phyloP scores from a whole-genome alignment of 2,888 invertebrate genomes.

The Polymixis flavicincta region DNA sequence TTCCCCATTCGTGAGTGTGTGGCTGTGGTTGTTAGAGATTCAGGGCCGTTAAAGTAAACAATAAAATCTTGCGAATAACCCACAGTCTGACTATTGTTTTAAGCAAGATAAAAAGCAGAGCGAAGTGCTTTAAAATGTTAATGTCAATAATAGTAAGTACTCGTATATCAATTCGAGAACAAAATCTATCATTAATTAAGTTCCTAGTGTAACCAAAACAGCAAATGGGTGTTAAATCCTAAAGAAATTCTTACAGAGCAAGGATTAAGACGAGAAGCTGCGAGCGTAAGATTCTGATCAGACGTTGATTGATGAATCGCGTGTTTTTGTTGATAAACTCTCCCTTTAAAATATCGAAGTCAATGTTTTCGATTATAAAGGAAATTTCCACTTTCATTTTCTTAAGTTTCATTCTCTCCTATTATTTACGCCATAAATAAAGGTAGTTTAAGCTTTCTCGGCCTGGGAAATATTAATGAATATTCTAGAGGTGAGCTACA shows the following conservation, averaged over 20 bases:
- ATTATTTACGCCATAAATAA: neutral
- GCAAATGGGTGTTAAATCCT: slow-evolving; percentile 39
- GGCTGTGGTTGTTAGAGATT: neutral
- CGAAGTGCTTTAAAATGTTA: neutral
- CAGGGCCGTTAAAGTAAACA: neutral
- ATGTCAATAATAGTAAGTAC: neutral
- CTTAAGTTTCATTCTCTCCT: neutral
- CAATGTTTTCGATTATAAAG: slow-evolving; percentile 35
- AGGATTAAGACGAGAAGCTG: slow-evolving; percentile 63
- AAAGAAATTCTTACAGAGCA: slow-evolving; percentile 51
- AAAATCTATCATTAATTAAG: slow-evolving; percentile 27
- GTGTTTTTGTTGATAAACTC: slow-evolving; percentile 63
- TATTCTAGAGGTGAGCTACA: neutral
- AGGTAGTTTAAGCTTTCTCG: too few relatives aligned
- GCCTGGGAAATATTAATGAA: neutral
- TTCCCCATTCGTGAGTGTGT: neutral
- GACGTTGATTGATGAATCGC: slow-evolving; percentile 66
- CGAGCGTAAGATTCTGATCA: slow-evolving; percentile 60
- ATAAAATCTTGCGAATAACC: neutral
- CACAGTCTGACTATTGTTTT: neutral
- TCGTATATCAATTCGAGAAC: neutral
- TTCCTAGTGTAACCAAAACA: slow-evolving; percentile 25
- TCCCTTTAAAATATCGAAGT: slow-evolving; percentile 40
- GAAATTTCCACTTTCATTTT: slow-evolving; percentile 13
- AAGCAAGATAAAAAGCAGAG: neutral